phyloP scores from a whole-genome alignment of 2,797 vertebrate species.

The Crenuchus spilurus region DNA sequence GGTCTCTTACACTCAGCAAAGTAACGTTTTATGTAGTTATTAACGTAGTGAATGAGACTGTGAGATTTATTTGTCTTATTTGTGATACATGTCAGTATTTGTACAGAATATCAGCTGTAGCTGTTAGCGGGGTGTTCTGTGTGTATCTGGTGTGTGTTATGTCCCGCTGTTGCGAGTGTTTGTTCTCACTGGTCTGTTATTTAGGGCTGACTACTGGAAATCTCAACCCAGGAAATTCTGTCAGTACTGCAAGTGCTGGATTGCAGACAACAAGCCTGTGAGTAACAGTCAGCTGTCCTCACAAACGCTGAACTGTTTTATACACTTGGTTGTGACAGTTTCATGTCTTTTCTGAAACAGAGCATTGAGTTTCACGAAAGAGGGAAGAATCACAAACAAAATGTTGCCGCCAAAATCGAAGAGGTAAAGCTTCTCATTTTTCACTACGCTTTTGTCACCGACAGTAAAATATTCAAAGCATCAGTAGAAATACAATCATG shows the following conservation, averaged over 20 bases:
- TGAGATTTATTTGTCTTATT: no score
- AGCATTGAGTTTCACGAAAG: constrained; percentile 98
- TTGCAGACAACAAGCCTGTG: constrained; percentile 98
- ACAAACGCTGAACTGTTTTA: not conserved
- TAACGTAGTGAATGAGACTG: no score
- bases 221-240: constrained; percentile 98
- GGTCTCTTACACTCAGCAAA: no score
- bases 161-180: no score
- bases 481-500: no score
- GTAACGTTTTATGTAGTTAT: no score
- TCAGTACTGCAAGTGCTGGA: constrained; percentile 99
- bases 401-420: constrained; percentile 93
- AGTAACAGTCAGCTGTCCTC: constrained; percentile 48
- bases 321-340: constrained; percentile 16
- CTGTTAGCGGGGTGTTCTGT: no score
- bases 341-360: constrained; percentile 70
- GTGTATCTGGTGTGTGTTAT: no score
- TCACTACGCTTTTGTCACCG: not conserved
- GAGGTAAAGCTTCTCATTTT: constrained; percentile 79
- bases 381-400: constrained; percentile 98
- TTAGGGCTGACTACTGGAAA: constrained; percentile 98
- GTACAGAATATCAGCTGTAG: no score
- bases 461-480: no score
- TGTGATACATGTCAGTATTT: no score
- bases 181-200: constrained; percentile 15